Conservation (phyloP, 2,888 invertebrate species). For the Scaptomyza reducta region DNA sequence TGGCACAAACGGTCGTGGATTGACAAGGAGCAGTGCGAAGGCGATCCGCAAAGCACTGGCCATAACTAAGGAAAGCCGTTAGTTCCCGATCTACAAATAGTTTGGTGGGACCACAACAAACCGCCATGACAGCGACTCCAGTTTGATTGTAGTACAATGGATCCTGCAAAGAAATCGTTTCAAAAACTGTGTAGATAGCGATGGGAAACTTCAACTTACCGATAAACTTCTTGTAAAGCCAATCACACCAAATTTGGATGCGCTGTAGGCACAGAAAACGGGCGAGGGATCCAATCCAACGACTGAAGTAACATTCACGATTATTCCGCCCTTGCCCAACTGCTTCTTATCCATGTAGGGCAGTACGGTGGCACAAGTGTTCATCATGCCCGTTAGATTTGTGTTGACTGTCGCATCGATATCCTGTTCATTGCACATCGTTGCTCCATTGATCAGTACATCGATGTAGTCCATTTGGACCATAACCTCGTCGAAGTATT, state of each 20-base stretch:
- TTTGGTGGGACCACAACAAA: conserved; percentile 81
- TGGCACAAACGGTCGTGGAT: conserved; percentile 69
- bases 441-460: conserved; percentile 75
- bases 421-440: conserved; percentile 68
- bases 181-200: accelerated
- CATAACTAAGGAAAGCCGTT: conserved; percentile 67
- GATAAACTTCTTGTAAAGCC: conserved; percentile 82
- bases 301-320: conserved; percentile 83
- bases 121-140: conserved; percentile 77
- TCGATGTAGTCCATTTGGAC: conserved; percentile 77
- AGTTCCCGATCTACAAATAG: conserved; percentile 62
- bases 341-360: conserved; percentile 83
- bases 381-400: conserved; percentile 77
- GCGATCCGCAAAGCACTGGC: conserved; percentile 61
- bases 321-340: conserved; percentile 83
- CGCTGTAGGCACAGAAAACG: conserved; percentile 81
- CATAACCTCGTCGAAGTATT: conserved; percentile 75
- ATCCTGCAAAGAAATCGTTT: conserved; percentile 47
- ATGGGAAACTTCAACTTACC: conserved; percentile 45
- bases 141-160: conserved; percentile 73
- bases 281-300: conserved; percentile 76
- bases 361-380: conserved; percentile 77
- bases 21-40: conserved; percentile 69
- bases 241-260: conserved; percentile 82
- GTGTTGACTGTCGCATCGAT: conserved; percentile 69